Evolutionary conservation across 2,888 invertebrate species (phyloP).

Genomic region (Thereva unica): DNA sequence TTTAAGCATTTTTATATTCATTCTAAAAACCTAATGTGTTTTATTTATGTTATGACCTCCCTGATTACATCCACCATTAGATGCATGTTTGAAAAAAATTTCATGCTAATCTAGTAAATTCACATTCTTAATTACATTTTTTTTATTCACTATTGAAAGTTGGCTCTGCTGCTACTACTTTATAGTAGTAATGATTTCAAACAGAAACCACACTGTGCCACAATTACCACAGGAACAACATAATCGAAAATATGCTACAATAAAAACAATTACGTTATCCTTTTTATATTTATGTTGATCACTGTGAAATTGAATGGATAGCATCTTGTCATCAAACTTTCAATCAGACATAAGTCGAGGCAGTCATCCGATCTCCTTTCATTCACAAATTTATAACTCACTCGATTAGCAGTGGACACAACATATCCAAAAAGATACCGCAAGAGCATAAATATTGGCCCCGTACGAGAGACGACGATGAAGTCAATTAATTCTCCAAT

Average conservation of each 20-base stretch:
- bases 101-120: no score
- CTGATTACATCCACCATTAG: no score
- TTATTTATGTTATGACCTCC: no score
- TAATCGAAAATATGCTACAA: not conserved
- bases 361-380: conserved; percentile 24
- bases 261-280: conserved; percentile 7
- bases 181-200: no score
- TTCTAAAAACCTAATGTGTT: no score
- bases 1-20: no score
- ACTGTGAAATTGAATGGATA: conserved; percentile 31
- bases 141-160: no score
- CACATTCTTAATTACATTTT: no score
- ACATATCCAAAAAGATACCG: conserved; percentile 40
- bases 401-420: conserved; percentile 39
- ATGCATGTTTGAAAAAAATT: no score
- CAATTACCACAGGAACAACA: no score
- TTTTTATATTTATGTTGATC: conserved; percentile 14
- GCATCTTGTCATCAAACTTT: conserved; percentile 16
- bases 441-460: conserved; percentile 38
- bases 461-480: conserved; percentile 11
- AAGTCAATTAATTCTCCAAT: conserved; percentile 40
- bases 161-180: no score
- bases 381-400: conserved; percentile 40
- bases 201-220: no score
- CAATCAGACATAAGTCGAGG: conserved; percentile 27